These are phyloP conservation scores for Artibeus lituratus DNA, from an alignment of 2,797 vertebrate species.

Conservation along the genomic window DNA sequence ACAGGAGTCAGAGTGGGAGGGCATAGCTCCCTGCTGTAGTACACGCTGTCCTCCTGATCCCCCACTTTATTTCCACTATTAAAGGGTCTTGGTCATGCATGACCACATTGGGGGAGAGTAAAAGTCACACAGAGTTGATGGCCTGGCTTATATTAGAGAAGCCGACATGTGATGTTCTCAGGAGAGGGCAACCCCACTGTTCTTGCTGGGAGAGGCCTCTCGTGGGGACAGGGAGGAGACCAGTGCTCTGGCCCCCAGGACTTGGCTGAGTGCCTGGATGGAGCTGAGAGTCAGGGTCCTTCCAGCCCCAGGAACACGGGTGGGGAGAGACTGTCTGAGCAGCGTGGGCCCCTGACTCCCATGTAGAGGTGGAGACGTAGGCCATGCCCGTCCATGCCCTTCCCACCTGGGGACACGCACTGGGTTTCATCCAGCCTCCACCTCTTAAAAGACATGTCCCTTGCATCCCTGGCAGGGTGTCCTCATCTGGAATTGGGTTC, in stretches of 20 bases:
- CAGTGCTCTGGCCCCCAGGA: background rate
- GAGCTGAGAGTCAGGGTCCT: background rate
- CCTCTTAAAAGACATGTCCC: no score
- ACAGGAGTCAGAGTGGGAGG: background rate
- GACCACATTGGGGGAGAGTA: background rate
- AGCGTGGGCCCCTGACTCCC: background rate
- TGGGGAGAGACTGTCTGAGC: background rate
- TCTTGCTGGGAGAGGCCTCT: background rate
- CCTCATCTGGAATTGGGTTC: background rate
- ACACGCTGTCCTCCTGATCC: background rate
- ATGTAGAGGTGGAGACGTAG: background rate
- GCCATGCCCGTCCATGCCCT: background rate
- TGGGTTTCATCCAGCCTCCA: background rate
- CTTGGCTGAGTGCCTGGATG: background rate
- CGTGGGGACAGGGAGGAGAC: no score
- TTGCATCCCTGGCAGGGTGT: background rate
- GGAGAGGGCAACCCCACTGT: background rate
- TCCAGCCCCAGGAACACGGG: background rate
- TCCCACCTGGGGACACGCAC: background rate
- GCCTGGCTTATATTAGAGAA: background rate
- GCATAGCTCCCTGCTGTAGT: background rate
- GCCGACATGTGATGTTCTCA: rapidly evolving
- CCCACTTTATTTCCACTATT: background rate
- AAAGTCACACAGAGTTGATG: background rate
- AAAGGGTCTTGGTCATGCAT: background rate